phyloP scores from a whole-genome alignment of 1,140 invertebrate genomes.

The Battus philenor region DNA sequence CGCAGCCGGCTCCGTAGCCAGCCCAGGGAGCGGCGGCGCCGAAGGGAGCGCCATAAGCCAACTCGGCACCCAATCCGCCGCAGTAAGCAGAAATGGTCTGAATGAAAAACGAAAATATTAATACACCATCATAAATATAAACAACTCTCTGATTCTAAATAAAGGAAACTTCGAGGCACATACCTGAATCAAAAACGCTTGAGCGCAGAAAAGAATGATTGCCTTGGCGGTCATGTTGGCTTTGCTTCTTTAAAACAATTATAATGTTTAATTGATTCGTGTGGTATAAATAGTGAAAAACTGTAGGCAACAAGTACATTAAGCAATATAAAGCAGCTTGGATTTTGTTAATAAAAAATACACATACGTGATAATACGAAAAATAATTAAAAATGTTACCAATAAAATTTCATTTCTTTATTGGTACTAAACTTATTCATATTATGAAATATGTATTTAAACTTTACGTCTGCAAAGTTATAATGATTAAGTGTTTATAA shows the following conservation, averaged over 20 bases:
- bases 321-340: not conserved
- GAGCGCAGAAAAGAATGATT: constrained; percentile 25
- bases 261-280: not conserved
- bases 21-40: constrained; percentile 19
- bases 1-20: constrained; percentile 26
- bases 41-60: constrained; percentile 1
- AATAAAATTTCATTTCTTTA: too few relatives aligned
- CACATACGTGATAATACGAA: not conserved
- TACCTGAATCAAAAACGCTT: constrained; percentile 29
- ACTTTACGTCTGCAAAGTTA: too few relatives aligned
- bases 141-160: too few relatives aligned
- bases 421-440: too few relatives aligned
- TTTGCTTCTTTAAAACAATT: constrained; percentile 17
- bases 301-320: constrained; percentile 23
- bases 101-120: constrained; percentile 3
- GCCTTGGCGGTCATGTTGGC: constrained; percentile 18
- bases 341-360: not conserved
- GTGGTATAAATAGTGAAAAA: constrained; percentile 8
- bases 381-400: too few relatives aligned
- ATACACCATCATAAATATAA: not conserved
- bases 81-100: constrained; percentile 21
- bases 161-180: not conserved
- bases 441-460: too few relatives aligned
- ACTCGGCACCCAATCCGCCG: constrained; percentile 9
- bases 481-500: too few relatives aligned